These are phyloP conservation scores for Anarhynchus alexandrinus DNA, from an alignment of 2,113 vertebrate species.

Conservation along the genomic window DNA sequence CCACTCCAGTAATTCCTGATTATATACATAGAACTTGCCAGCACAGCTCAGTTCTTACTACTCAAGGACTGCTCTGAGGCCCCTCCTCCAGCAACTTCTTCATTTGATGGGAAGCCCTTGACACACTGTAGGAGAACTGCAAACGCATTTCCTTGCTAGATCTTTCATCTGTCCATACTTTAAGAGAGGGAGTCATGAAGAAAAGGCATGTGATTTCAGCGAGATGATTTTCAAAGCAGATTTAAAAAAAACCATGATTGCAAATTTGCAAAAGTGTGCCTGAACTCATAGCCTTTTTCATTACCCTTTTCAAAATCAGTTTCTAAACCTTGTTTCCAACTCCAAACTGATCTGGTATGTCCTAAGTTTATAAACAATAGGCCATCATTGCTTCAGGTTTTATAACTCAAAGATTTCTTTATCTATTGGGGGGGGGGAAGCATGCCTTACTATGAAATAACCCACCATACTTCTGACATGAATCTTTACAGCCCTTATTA, in stretches of 20 bases:
- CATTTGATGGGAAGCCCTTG: background rate
- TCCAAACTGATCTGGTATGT: background rate
- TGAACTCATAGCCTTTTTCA: background rate
- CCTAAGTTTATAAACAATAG: background rate
- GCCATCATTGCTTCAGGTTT: background rate
- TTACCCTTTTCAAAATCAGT: background rate
- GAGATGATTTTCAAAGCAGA: background rate
- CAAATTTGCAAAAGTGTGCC: background rate
- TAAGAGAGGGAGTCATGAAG: background rate
- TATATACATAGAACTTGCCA: background rate
- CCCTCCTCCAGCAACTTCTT: constrained; percentile 12
- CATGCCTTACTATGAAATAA: background rate
- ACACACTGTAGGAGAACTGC: background rate
- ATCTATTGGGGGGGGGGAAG: background rate
- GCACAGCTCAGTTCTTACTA: background rate
- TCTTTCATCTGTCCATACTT: background rate
- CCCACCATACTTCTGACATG: background rate
- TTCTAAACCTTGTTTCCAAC: background rate
- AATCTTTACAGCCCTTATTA: background rate
- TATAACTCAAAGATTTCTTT: background rate
- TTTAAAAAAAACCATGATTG: background rate
- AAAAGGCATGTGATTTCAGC: background rate
- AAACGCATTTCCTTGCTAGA: background rate
- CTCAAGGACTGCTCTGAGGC: background rate
- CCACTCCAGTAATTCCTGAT: background rate